These are phyloP conservation scores for Lasius platythorax DNA, from an alignment of 2,888 invertebrate genomes.

Conservation along the genomic window DNA sequence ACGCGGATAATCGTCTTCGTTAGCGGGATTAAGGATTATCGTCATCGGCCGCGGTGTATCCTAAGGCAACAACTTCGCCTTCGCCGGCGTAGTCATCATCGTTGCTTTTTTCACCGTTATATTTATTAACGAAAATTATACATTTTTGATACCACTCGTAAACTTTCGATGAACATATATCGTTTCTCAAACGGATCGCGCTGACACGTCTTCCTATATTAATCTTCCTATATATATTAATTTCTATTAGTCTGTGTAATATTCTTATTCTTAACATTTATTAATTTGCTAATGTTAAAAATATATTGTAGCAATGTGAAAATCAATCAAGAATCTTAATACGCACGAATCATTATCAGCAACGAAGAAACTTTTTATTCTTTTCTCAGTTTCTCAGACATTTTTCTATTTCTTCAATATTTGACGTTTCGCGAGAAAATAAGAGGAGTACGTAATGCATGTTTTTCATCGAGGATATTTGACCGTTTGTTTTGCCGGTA, in stretches of 20 bases:
- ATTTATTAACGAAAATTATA: constrained; percentile 61
- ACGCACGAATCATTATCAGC: neutral
- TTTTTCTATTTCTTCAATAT: neutral
- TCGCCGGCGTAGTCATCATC: constrained; percentile 18
- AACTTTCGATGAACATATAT: constrained; percentile 42
- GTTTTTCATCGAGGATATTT: constrained; percentile 51
- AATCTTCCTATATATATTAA: neutral
- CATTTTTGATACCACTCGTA: constrained; percentile 19
- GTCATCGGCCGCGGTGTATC: constrained; percentile 13
- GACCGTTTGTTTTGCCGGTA: constrained; percentile 55
- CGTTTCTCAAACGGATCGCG: constrained; percentile 17
- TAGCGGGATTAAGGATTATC: constrained; percentile 55
- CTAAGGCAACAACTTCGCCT: constrained; percentile 27
- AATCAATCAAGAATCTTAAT: neutral
- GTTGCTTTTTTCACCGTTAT: constrained; percentile 37
- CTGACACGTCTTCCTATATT: neutral
- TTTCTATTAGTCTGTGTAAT: neutral
- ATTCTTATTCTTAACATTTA: neutral
- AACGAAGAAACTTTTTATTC: neutral
- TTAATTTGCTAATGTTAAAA: neutral
- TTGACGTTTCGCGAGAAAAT: neutral
- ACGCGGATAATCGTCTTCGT: constrained; percentile 55
- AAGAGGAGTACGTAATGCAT: constrained; percentile 24
- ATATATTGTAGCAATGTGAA: neutral
- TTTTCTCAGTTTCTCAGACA: neutral